Conservation (phyloP, 2,797 vertebrate species). For the Semotilus atromaculatus region DNA sequence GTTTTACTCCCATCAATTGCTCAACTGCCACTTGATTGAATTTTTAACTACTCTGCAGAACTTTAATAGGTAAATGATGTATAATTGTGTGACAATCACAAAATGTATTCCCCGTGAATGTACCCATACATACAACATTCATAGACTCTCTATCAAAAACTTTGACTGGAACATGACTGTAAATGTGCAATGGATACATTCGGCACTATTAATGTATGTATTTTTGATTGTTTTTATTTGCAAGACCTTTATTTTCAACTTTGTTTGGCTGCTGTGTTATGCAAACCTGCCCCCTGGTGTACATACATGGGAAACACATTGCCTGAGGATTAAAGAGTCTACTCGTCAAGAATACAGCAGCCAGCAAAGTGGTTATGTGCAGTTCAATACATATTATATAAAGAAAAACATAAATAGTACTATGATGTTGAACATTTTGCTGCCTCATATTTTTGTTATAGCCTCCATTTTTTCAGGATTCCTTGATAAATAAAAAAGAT, state of each 20-base stretch:
- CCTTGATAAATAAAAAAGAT: background rate
- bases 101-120: slow-evolving; percentile 21
- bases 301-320: slow-evolving; percentile 20
- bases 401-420: background rate
- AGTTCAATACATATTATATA: background rate
- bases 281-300: slow-evolving; percentile 59
- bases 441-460: background rate
- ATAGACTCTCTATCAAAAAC: background rate
- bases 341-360: background rate
- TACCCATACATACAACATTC: background rate
- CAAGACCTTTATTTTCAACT: background rate
- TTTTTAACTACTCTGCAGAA: slow-evolving; percentile 56
- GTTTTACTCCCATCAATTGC: slow-evolving; percentile 27
- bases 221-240: slow-evolving; percentile 4
- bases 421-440: background rate
- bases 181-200: background rate
- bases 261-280: slow-evolving; percentile 34
- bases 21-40: slow-evolving; percentile 45
- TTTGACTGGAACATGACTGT: background rate
- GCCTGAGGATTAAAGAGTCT: background rate
- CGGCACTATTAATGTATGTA: background rate
- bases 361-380: background rate
- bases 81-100: slow-evolving; percentile 20
- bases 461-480: background rate
- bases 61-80: slow-evolving; percentile 41